Percentiles rank a stretch among this genome's conserved stretches.
phyloP scores from a whole-genome alignment of 2,888 invertebrate species.

The Macaria liturata region DNA sequence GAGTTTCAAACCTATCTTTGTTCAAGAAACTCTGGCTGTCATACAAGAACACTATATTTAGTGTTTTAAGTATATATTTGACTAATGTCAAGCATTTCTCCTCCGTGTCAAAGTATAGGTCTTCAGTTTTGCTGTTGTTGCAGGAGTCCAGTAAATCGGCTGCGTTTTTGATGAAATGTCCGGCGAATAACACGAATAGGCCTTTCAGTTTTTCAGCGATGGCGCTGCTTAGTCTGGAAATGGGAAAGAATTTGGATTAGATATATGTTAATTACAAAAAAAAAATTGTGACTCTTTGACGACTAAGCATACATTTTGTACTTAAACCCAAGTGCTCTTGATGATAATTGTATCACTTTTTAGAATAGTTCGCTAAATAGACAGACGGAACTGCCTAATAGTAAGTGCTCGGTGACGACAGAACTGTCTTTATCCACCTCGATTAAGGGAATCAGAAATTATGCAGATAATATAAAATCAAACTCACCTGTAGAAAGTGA shows the following conservation, averaged over 20 bases:
- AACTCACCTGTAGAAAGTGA: constrained; percentile 91
- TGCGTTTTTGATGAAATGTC: constrained; percentile 92
- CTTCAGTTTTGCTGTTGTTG: constrained; percentile 84
- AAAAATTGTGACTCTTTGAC: no score
- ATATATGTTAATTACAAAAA: no score
- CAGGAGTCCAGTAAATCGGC: constrained; percentile 88
- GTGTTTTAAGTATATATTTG: constrained; percentile 88
- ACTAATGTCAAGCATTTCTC: constrained; percentile 85
- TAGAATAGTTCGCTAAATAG: no score
- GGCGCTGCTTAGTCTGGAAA: constrained; percentile 86
- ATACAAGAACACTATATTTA: constrained; percentile 90
- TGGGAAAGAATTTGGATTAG: not conserved
- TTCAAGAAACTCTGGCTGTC: constrained; percentile 93
- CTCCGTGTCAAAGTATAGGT: constrained; percentile 78
- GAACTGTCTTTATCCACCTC: no score
- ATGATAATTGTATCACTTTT: no score
- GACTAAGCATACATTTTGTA: no score
- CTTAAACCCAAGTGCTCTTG: no score
- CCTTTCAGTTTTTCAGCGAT: constrained; percentile 93
- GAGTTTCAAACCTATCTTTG: constrained; percentile 91
- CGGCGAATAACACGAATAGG: constrained; percentile 94
- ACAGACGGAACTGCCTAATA: no score
- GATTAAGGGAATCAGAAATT: not conserved
- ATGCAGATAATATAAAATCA: not conserved
- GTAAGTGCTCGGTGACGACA: no score